Percentiles rank a stretch among this genome's conserved stretches.
Evolutionary conservation across 2,888 invertebrate species (phyloP).

Genomic region (Hydrotaea diabolus): DNA sequence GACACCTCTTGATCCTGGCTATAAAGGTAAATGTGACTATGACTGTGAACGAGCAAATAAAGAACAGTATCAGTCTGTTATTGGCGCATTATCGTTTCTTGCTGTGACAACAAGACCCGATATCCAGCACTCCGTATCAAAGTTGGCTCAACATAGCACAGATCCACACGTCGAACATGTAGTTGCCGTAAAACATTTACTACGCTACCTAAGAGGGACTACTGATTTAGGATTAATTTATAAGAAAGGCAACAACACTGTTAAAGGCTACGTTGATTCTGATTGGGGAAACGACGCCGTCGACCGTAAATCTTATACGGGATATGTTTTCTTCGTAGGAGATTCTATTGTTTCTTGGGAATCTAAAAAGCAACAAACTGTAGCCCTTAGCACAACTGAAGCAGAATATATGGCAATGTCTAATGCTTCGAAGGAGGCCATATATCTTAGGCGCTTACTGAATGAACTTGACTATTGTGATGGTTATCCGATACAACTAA

Average conservation of each 20-base stretch:
- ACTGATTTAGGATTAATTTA: no score
- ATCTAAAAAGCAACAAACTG: no score
- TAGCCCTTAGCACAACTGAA: no score
- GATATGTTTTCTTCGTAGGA: constrained; percentile 52
- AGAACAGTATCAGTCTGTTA: constrained; percentile 54
- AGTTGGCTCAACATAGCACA: constrained; percentile 59
- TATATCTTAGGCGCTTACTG: neutral
- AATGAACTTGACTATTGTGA: constrained; percentile 10
- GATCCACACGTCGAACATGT: constrained; percentile 66
- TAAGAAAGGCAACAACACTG: neutral
- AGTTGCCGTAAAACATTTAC: constrained; percentile 61
- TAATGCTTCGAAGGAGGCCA: neutral
- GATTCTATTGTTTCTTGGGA: no score
- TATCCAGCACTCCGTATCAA: constrained; percentile 52
- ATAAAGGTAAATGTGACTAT: constrained; percentile 44
- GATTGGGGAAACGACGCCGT: constrained; percentile 61
- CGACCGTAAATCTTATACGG: no score
- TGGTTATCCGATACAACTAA: no score
- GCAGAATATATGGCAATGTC: constrained; percentile 43
- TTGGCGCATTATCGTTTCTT: constrained; percentile 54
- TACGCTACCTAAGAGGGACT: constrained; percentile 58
- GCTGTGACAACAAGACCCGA: constrained; percentile 58
- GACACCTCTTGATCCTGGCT: constrained; percentile 48
- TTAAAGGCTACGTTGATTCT: constrained; percentile 54
- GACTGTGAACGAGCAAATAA: constrained; percentile 16